Base-by-base conservation (phyloP, 2,888 invertebrate species). In the Lepidochitona cinerea region DNA sequence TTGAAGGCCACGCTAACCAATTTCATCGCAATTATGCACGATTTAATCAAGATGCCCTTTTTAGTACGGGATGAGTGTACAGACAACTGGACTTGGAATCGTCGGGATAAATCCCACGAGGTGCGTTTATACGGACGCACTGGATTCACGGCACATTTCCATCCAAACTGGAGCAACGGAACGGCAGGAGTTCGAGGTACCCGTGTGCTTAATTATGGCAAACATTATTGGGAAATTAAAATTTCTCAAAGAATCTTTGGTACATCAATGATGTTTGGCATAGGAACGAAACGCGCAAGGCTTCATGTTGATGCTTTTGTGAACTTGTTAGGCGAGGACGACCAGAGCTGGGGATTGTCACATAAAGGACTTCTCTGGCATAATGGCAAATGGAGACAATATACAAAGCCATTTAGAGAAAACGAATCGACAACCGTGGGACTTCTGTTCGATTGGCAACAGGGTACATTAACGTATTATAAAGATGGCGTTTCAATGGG, bases 191-290 rank as follows among this genome's bases (percentile, higher is more conserved):
- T 94, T 0, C 92, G 94, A 67, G 94, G 94, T 6, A 94, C 93
- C 26, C 90, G 93, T 32, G 90, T 93, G 7, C 91, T 95, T n/a
- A 94, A 94, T 87, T 93, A 90, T 64, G 89, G 91, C 12, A 80
- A 83, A 41, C 90, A 93, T 88, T 94, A 94, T 87, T 94, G 94
- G 94, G 94, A 94, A 87, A 89, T 95, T 72, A 91, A 84, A 33
- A 86, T 92, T 0, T 93, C 93, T 0, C 93, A 93, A 82, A 90
- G 94, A 64, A 92, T 95, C 54, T 94, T 94, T 85, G 94, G 95
- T 32, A 95, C 95, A 0, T 93, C 94, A 83, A 94, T 95, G 92
- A 95, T 95, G 95, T 94, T 95, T 83, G 95, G 95, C 23, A 92
- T 94, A 66, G 94, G 93, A 53, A 93, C 93, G 3, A 89, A 89